A percentile compares a stretch with the other conserved stretches of the same genome.
Conservation (phyloP, 2,888 invertebrate species). For the Campaea margaritaria region DNA sequence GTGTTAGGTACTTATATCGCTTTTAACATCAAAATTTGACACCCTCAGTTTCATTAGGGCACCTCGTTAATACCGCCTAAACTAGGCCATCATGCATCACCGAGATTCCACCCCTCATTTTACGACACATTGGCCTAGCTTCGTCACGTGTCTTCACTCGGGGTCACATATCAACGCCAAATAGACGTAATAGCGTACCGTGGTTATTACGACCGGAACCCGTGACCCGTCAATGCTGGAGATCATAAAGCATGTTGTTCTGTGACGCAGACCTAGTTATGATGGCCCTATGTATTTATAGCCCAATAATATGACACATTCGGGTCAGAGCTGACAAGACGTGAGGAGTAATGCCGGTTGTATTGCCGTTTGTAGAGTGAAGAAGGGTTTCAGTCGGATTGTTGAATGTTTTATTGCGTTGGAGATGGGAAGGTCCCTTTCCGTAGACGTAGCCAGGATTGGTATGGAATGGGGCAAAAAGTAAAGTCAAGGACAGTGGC, state of each 20-base stretch:
- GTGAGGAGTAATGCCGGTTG: conserved; percentile 43
- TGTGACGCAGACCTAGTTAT: conserved; percentile 30
- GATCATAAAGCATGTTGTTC: conserved; percentile 33
- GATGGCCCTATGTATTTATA: conserved; percentile 66
- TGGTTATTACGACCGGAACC: conserved; percentile 41
- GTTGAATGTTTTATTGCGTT: conserved; percentile 42
- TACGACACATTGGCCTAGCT: conserved; percentile 29
- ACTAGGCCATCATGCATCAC: conserved; percentile 15
- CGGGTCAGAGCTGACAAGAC: conserved; percentile 60
- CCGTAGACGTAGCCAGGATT: background rate
- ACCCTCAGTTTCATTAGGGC: background rate
- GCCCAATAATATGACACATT: conserved; percentile 69
- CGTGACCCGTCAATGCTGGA: conserved; percentile 32
- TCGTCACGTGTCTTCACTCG: conserved; percentile 49
- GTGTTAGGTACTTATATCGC: background rate
- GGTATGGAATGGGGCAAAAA: no score
- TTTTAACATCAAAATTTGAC: background rate
- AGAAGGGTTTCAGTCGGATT: conserved; percentile 31
- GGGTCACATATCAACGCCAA: conserved; percentile 64
- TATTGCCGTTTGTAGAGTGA: conserved; percentile 42
- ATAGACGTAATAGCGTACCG: conserved; percentile 58
- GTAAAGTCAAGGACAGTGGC: no score
- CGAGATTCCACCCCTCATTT: conserved; percentile 18
- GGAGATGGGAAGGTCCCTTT: conserved; percentile 22
- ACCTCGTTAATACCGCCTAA: conserved; percentile 2